A percentile compares a stretch with the other conserved stretches of the same genome.
These are phyloP conservation scores for Chymomyza caudatula DNA, from an alignment of 2,888 invertebrate genomes.

Conservation along the genomic window DNA sequence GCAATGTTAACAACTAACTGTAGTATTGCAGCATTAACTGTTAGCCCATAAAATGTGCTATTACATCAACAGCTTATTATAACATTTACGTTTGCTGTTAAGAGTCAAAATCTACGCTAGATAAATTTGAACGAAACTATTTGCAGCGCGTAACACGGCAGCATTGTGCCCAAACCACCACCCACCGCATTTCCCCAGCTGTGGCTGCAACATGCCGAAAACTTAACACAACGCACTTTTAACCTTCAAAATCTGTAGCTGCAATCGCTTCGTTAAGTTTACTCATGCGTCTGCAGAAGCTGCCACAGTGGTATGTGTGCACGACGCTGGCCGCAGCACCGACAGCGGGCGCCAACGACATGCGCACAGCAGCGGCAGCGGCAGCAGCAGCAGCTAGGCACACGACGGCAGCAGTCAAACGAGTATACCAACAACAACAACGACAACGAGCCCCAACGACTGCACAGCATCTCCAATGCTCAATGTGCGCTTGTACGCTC, in stretches of 20 bases:
- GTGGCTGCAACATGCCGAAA: slow-evolving; percentile 23
- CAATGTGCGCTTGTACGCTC: not conserved
- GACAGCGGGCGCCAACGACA: not conserved
- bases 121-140: slow-evolving; percentile 62
- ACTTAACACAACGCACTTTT: slow-evolving; percentile 62
- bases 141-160: slow-evolving; percentile 36
- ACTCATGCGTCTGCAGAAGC: not conserved
- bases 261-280: slow-evolving; percentile 6
- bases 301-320: not conserved
- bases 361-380: not conserved
- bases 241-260: slow-evolving; percentile 64
- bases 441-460: not conserved
- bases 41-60: slow-evolving; percentile 32
- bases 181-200: slow-evolving; percentile 44
- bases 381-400: slow-evolving; percentile 33
- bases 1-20: no score
- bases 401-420: slow-evolving; percentile 31
- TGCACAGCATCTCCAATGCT: not conserved
- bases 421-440: slow-evolving; percentile 42
- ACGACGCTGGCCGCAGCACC: not conserved
- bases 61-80: slow-evolving; percentile 22
- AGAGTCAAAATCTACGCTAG: slow-evolving; percentile 29
- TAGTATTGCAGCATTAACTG: no score
- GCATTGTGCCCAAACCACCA: slow-evolving; percentile 18
- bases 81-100: slow-evolving; percentile 3